A percentile compares a stretch with the other conserved stretches of the same genome.
Evolutionary conservation across 2,888 invertebrate species (phyloP).

Genomic region (Adela reaumurella): DNA sequence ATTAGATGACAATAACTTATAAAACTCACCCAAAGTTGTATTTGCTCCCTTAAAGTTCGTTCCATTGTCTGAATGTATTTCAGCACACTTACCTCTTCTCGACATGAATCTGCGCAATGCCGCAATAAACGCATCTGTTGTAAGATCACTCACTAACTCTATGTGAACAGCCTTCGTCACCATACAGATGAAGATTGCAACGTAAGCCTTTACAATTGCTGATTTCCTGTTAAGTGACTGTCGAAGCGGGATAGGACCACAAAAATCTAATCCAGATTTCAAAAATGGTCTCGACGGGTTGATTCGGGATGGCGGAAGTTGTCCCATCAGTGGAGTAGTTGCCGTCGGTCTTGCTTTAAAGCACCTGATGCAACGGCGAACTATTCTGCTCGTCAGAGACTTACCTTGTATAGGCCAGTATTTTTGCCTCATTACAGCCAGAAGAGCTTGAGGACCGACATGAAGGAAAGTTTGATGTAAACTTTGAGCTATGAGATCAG

Average conservation of each 20-base stretch:
- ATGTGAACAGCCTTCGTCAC: slow-evolving; percentile 5
- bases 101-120: slow-evolving; percentile 10
- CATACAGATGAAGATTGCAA: slow-evolving; percentile 1
- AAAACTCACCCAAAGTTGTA: background rate
- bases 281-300: background rate
- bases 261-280: slow-evolving; percentile 1
- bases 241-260: slow-evolving; percentile 2
- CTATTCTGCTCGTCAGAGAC: background rate
- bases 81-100: slow-evolving; percentile 7
- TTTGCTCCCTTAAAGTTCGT: slow-evolving; percentile 10
- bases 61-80: slow-evolving; percentile 12
- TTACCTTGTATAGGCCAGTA: slow-evolving; percentile 2
- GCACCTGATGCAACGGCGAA: slow-evolving; percentile 3
- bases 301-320: background rate
- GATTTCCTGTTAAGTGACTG: background rate
- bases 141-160: slow-evolving; percentile 9
- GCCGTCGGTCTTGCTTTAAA: background rate
- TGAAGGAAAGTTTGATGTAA: slow-evolving; percentile 2
- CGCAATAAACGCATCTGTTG: slow-evolving; percentile 11
- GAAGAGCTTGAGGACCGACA: slow-evolving; percentile 1
- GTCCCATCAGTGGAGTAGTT: slow-evolving; percentile 2
- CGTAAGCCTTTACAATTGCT: background rate
- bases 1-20: background rate
- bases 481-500: slow-evolving; percentile 1
- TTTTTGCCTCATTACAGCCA: background rate